A percentile compares a stretch with the other conserved stretches of the same genome.
Conservation (phyloP, 2,113 vertebrate genomes). For the Myiozetetes cayanensis region DNA sequence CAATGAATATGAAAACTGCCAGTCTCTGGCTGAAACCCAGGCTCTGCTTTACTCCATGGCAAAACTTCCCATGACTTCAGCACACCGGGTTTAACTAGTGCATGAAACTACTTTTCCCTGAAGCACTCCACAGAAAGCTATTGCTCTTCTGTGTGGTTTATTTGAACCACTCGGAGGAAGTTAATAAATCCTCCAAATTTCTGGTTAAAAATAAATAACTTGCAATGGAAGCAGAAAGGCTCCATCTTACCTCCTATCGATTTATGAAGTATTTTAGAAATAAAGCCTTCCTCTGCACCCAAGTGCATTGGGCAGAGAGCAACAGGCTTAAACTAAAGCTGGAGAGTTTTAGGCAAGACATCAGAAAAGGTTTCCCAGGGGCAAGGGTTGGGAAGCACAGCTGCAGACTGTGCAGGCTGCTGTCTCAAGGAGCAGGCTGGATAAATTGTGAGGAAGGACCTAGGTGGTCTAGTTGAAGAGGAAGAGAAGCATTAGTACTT, state of each 20-base stretch:
- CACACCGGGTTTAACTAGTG: neutral
- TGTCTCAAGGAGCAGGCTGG: neutral
- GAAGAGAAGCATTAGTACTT: neutral
- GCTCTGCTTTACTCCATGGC: neutral
- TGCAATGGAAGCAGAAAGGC: conserved; percentile 42
- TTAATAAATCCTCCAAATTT: conserved; percentile 49
- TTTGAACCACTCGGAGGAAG: neutral
- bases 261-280: conserved; percentile 60
- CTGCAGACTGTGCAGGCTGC: conserved; percentile 8
- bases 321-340: conserved; percentile 2
- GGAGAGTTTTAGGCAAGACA: neutral
- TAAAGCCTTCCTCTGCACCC: conserved; percentile 48
- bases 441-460: neutral
- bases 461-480: neutral
- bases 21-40: neutral
- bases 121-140: neutral
- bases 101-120: conserved; percentile 27
- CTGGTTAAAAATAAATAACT: conserved; percentile 42
- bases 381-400: neutral
- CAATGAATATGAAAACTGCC: neutral
- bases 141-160: conserved; percentile 42
- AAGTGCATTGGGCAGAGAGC: neutral
- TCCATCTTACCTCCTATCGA: conserved; percentile 5
- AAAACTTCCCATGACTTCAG: conserved; percentile 21
- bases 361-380: neutral